Base-by-base conservation (phyloP, 1,140 invertebrate genomes). In the Apis cerana region DNA sequence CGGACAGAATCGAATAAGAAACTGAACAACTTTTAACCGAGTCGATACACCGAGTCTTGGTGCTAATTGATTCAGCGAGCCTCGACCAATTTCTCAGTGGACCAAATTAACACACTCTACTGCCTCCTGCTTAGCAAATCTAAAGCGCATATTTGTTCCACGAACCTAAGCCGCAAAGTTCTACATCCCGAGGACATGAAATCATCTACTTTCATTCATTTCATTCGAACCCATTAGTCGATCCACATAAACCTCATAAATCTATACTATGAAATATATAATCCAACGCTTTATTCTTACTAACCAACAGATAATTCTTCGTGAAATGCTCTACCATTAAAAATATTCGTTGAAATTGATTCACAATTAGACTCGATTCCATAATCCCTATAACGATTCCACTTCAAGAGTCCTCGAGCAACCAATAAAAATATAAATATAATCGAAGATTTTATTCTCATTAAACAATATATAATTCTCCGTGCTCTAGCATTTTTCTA, bases 21-120 rank as follows among this genome's bases (percentile, higher is more conserved):
- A 7, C 50, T 11, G 50, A 54, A 43, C 50, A 4, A 19, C 12
- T 52, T 48, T 10, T 15, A 50, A 4, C 67, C 7, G 21, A n/a
- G 11, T 15, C 67, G 43, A 69, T 69, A 69, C n/a, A 21, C 1
- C n/a, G 23, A 21, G 33, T 75, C 8, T 2, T 5, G 9, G n/a
- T 50, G 68, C 13, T 70, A 72, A 80, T 72, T 54, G 19, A 64
- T 80, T 72, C 68, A 48, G 15, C 65, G 23, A 72, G 58, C 17
- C 43, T 33, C 43, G 54, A 61, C 17, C 43, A 61, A 61, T 52
- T 72, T 64, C 59, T 64, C 33, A 12, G 4, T 48, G 54, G n/a
- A 50, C 21, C 27, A 43, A 74, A 65, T 80, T 74, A 74, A 48
- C 78, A 74, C 78, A 65, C 50, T 80, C n/a, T 58, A 72, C 23